These are phyloP conservation scores for Ferrisia virgata DNA, from an alignment of 2,888 invertebrate species.

Conservation along the genomic window DNA sequence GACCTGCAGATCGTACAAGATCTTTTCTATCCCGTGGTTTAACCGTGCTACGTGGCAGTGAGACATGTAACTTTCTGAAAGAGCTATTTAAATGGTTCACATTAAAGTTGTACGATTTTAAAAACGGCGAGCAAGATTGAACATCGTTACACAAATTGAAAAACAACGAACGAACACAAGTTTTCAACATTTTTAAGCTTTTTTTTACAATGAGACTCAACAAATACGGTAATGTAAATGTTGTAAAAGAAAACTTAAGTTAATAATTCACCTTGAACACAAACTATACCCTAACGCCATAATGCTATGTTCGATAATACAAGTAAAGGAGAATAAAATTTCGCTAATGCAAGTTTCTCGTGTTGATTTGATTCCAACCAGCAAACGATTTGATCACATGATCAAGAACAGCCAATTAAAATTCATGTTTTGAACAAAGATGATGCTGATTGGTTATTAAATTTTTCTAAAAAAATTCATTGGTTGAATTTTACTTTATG, in stretches of 20 bases:
- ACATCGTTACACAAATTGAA: background rate
- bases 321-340: background rate
- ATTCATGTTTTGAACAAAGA: background rate
- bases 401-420: background rate
- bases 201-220: background rate
- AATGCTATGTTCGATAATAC: background rate
- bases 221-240: background rate
- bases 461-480: background rate
- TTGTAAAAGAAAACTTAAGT: background rate
- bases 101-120: background rate
- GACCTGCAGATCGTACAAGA: background rate
- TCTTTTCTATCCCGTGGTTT: conserved; percentile 33
- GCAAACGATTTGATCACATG: background rate
- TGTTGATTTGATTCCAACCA: background rate
- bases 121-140: background rate
- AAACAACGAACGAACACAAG: background rate
- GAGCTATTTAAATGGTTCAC: background rate
- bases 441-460: background rate
- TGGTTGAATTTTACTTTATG: background rate
- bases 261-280: conserved; percentile 1
- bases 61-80: background rate
- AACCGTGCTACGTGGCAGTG: background rate
- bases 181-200: background rate
- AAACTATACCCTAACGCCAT: background rate
- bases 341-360: background rate